Evolutionary conservation across 2,113 vertebrate species (phyloP).

Genomic region (Eonycteris spelaea): DNA sequence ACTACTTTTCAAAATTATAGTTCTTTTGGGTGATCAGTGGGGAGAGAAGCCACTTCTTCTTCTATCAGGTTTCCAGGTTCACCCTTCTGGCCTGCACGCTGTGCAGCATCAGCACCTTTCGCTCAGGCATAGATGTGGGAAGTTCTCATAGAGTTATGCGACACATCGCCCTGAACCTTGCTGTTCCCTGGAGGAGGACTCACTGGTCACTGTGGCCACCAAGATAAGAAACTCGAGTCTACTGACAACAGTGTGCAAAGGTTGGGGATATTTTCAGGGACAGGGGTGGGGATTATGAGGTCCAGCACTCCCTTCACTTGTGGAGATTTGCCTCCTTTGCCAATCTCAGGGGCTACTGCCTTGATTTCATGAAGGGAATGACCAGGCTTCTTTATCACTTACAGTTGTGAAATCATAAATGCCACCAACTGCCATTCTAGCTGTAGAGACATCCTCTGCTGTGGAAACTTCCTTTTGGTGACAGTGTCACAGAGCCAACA

Average conservation of each 20-base stretch:
- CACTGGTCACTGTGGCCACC: background rate
- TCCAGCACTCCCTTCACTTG: accelerated
- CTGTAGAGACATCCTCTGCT: background rate
- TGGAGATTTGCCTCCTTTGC: background rate
- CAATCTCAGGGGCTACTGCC: background rate
- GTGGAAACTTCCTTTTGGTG: background rate
- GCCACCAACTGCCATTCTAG: background rate
- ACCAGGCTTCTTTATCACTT: background rate
- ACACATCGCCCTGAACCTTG: background rate
- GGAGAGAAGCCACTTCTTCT: background rate
- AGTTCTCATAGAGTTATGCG: accelerated
- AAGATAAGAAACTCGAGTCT: background rate
- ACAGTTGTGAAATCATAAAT: background rate
- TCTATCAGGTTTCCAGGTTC: accelerated
- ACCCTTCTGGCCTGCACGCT: accelerated
- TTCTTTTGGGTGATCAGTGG: background rate
- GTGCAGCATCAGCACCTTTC: accelerated
- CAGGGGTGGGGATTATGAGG: background rate
- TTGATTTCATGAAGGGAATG: background rate
- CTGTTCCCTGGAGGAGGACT: background rate
- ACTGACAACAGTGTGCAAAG: background rate
- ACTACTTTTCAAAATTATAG: background rate
- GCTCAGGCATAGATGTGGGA: background rate
- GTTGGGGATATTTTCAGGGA: background rate
- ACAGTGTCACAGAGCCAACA: background rate